Evolutionary conservation across 2,888 invertebrate genomes (phyloP).

Genomic region (Drosophila koepferae): DNA sequence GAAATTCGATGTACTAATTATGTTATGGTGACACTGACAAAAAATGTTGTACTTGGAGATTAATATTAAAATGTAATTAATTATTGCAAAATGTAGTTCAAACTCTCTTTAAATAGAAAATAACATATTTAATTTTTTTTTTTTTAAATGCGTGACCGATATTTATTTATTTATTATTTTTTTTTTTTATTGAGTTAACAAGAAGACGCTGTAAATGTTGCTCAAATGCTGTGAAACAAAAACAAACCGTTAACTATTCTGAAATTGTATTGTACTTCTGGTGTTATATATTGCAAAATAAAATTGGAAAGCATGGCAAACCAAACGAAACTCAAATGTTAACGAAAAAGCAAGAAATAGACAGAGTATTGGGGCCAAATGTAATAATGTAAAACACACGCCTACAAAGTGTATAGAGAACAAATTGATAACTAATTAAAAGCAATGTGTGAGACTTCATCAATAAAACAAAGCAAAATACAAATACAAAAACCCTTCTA

Average conservation of each 20-base stretch:
- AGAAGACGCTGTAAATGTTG: constrained; percentile 68
- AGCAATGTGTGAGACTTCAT: constrained; percentile 21
- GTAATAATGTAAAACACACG: constrained; percentile 26
- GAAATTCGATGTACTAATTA: constrained; percentile 28
- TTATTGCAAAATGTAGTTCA: constrained; percentile 47
- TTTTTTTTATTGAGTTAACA: constrained; percentile 63
- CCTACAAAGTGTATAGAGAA: constrained; percentile 41
- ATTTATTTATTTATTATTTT: no score
- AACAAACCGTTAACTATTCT: constrained; percentile 69
- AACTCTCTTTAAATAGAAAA: constrained; percentile 42
- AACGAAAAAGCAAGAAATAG: constrained; percentile 23
- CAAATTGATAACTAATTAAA: constrained; percentile 26
- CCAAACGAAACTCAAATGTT: constrained; percentile 37
- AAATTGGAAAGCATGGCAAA: constrained; percentile 75
- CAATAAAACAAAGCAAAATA: constrained; percentile 26
- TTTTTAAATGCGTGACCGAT: constrained; percentile 80
- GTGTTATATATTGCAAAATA: constrained; percentile 54
- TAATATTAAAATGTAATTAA: constrained; percentile 34
- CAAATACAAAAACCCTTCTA: constrained; percentile 15
- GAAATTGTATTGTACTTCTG: constrained; percentile 61
- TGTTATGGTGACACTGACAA: constrained; percentile 53
- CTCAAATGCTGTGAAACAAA: constrained; percentile 56
- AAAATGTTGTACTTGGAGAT: constrained; percentile 40
- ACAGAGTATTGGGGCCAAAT: constrained; percentile 31
- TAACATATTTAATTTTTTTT: constrained; percentile 38